Base-by-base conservation (phyloP, 1,140 invertebrate species). In the Neodiprion pinetum region DNA sequence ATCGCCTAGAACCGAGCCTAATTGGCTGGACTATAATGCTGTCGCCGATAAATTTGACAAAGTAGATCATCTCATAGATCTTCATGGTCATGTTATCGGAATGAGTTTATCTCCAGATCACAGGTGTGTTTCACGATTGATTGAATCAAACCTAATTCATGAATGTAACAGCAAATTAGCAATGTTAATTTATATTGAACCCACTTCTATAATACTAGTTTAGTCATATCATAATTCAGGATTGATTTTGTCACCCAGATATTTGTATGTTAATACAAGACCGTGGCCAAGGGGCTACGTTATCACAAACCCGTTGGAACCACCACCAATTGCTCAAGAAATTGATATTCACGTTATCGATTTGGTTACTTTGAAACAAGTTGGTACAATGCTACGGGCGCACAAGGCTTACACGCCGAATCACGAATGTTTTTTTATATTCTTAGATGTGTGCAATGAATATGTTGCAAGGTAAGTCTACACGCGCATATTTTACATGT, bases 271-370 rank as follows among this genome's bases (percentile, higher is more conserved):
- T 0, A 97, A 97, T 83, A 94, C 94, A 79, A 90, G 96, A 74
- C 94, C 95, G 1, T 97, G 96, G 96, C 96, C 95, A 1, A 89
- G 92, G 79, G 92, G 93, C 72, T 96, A 95, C 82, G 87, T 90
- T 14, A 96, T 97, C 76, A 91, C 91, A 7, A 94, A 96, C 90
- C 94, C 95, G 0, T 86, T 96, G 12, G 91, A 94, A 81, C 95
- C 96, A 48, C 96, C 96, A 3, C 95, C 95, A 0, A 96, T 97
- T 79, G 95, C 96, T n/a, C 94, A 96, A 87, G 95, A 97, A 89
- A 96, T 97, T 73, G 96, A 97, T 83, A 95, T 97, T 78, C 95
- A 96, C 81, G 95, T 97, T 1, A 96, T 97, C 78, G 96, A 97
- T 88, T 87, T 97, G 74, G 90, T 92, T 50, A 95, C 93, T 0